Percentiles rank a stretch among this genome's conserved stretches.
phyloP scores from a whole-genome alignment of 2,113 vertebrate species.

The Phocoena sinus region DNA sequence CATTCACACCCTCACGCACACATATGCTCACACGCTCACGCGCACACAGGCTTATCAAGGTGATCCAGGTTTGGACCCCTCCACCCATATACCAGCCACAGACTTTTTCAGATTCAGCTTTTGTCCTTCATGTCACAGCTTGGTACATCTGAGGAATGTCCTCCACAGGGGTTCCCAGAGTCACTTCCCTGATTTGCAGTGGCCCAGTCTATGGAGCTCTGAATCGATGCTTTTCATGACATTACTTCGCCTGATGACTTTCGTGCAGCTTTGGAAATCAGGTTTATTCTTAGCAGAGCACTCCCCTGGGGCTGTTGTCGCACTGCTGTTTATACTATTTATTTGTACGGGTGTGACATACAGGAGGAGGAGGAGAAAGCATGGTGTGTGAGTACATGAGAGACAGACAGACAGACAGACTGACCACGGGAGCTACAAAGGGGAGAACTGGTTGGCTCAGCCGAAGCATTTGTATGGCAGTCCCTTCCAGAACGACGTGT shows the following conservation, averaged over 20 bases:
- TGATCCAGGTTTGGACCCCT: fast-evolving
- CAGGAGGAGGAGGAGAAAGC: neutral
- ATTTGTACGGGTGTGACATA: neutral
- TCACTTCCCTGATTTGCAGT: constrained; percentile 52
- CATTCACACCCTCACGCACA: neutral
- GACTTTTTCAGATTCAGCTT: constrained; percentile 47
- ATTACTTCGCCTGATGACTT: neutral
- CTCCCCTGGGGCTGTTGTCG: neutral
- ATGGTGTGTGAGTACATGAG: neutral
- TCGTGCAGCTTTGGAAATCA: constrained; percentile 13
- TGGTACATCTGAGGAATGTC: constrained; percentile 41
- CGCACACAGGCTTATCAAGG: neutral
- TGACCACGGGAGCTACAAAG: neutral
- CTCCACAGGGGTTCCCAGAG: constrained; percentile 56
- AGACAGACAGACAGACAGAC: neutral
- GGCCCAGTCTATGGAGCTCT: constrained; percentile 17
- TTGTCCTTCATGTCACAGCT: constrained; percentile 43
- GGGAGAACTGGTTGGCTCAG: neutral
- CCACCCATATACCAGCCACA: neutral
- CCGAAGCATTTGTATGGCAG: neutral
- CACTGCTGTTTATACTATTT: constrained; percentile 21
- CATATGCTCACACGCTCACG: too few relatives aligned
- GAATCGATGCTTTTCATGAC: neutral
- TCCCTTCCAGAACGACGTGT: constrained; percentile 62
- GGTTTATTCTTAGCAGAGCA: constrained; percentile 4